phyloP scores from a whole-genome alignment of 2,113 vertebrate species.

The Dinomys branickii region DNA sequence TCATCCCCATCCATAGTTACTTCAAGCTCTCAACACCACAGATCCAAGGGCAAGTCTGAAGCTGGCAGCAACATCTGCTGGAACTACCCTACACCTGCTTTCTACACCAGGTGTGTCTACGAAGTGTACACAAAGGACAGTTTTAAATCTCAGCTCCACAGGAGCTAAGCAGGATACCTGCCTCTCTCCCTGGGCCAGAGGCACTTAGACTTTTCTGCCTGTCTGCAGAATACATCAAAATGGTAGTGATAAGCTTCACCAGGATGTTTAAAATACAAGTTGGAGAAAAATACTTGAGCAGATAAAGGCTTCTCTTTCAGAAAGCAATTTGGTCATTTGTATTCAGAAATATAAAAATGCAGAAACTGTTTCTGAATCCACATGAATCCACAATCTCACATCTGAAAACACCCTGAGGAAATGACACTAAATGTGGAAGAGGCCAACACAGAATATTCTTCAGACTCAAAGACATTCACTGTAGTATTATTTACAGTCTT shows the following conservation, averaged over 20 bases:
- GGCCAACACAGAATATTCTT: conserved; percentile 20
- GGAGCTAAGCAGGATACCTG: background rate
- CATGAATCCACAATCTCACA: background rate
- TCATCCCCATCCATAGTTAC: background rate
- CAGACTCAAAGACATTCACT: background rate
- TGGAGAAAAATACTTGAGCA: conserved; percentile 18
- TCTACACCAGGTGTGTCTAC: background rate
- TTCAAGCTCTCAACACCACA: background rate
- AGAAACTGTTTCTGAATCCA: background rate
- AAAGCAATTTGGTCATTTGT: background rate
- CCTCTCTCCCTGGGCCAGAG: background rate
- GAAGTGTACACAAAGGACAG: background rate
- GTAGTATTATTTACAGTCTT: background rate
- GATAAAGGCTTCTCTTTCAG: conserved; percentile 45
- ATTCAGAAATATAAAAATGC: conserved; percentile 10
- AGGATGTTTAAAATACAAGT: background rate
- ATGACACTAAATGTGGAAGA: background rate
- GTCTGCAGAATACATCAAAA: background rate
- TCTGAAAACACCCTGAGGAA: conserved; percentile 30
- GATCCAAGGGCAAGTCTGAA: background rate
- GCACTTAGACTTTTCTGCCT: background rate
- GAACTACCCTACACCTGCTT: background rate
- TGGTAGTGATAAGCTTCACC: background rate
- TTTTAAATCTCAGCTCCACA: background rate
- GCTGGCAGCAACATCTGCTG: background rate